phyloP scores from a whole-genome alignment of 2,888 invertebrate species.

The Phorcus lineatus region DNA sequence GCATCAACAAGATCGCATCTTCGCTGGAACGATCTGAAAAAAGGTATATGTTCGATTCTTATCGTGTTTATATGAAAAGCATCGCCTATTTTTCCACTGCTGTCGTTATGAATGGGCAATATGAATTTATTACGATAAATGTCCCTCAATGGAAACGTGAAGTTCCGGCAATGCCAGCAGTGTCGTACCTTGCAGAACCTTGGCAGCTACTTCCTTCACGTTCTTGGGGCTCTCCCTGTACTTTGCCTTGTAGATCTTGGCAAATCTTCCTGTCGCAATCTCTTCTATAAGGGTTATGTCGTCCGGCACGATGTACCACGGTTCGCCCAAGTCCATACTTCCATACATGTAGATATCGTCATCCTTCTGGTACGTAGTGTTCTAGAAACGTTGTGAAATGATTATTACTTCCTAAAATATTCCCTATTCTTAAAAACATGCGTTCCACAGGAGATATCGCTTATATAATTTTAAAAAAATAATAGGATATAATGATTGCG shows the following conservation, averaged over 20 bases:
- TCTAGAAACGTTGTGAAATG: conserved; percentile 36
- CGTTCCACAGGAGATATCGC: too few relatives aligned
- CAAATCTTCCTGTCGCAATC: conserved; percentile 48
- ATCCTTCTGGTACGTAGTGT: conserved; percentile 28
- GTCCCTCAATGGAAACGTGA: too few relatives aligned
- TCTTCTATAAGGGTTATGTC: conserved; percentile 40
- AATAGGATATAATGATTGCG: too few relatives aligned
- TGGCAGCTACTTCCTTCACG: conserved; percentile 42
- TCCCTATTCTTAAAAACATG: too few relatives aligned
- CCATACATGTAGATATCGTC: conserved; percentile 50
- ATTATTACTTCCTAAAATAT: too few relatives aligned
- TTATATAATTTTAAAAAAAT: too few relatives aligned
- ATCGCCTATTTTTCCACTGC: too few relatives aligned
- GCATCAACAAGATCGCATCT: conserved; percentile 46
- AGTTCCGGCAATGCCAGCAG: too few relatives aligned
- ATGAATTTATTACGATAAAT: too few relatives aligned
- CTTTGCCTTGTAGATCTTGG: conserved; percentile 47
- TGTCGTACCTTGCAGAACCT: conserved; percentile 52
- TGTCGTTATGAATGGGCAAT: too few relatives aligned
- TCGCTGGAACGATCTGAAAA: conserved; percentile 37
- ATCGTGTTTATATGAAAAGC: too few relatives aligned
- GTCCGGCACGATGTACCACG: conserved; percentile 41
- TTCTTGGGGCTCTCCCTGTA: not conserved
- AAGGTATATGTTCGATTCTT: too few relatives aligned
- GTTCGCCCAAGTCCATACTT: conserved; percentile 31